A percentile compares a stretch with the other conserved stretches of the same genome.
phyloP scores from a whole-genome alignment of 1,140 invertebrate genomes.

The Pachyrhynchus sulphureomaculatus region DNA sequence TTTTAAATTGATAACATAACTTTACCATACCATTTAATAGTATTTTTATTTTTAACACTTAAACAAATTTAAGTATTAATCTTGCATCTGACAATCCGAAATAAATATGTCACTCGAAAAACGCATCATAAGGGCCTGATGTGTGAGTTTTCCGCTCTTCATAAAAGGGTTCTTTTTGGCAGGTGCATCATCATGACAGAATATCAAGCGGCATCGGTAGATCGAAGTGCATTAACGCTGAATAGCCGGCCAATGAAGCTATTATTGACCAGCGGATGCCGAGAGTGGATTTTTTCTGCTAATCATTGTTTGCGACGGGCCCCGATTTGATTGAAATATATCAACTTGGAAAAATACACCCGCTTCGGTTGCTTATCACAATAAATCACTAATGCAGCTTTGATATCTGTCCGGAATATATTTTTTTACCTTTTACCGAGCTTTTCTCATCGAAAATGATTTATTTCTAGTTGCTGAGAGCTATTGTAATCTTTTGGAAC shows the following conservation, averaged over 20 bases:
- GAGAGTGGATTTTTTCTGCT: conserved; percentile 45
- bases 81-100: conserved; percentile 22
- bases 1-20: no score
- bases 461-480: conserved; percentile 36
- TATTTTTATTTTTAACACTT: no score
- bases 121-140: conserved; percentile 19
- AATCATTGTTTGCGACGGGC: conserved; percentile 46
- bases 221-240: conserved; percentile 42
- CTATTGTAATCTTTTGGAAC: conserved; percentile 1
- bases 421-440: conserved; percentile 37
- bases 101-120: conserved; percentile 24
- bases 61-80: background rate
- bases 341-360: conserved; percentile 43
- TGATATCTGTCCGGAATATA: conserved; percentile 42
- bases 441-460: conserved; percentile 40
- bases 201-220: conserved; percentile 12
- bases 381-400: conserved; percentile 44
- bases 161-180: conserved; percentile 31
- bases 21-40: no score
- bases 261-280: conserved; percentile 44
- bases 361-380: conserved; percentile 44
- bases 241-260: conserved; percentile 42
- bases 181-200: conserved; percentile 29
- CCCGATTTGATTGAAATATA: conserved; percentile 47
- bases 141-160: conserved; percentile 15